Percentiles rank a stretch among this genome's conserved stretches.
Conservation (phyloP, 2,888 invertebrate species). For the Drosophila meridiana region DNA sequence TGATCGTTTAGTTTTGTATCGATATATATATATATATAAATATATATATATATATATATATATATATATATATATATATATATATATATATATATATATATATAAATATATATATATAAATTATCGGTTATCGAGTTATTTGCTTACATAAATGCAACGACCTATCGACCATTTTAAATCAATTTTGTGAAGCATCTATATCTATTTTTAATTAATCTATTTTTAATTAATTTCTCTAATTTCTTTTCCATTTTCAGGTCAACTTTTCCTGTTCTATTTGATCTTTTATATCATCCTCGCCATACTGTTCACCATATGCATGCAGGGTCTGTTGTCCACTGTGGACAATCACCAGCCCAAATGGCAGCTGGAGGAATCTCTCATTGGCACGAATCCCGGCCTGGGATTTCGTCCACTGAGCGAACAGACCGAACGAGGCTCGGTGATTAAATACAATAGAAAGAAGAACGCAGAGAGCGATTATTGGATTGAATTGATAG, state of each 20-base stretch:
- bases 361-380: conserved; percentile 90
- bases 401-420: conserved; percentile 89
- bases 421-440: conserved; percentile 86
- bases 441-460: conserved; percentile 87
- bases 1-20: no score
- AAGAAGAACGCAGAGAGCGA: conserved; percentile 86
- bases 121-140: background rate
- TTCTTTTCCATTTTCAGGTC: conserved; percentile 86
- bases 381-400: conserved; percentile 90
- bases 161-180: no score
- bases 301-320: conserved; percentile 93
- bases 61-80: no score
- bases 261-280: conserved; percentile 93
- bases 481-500: conserved; percentile 86
- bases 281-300: conserved; percentile 94
- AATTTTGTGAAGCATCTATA: no score
- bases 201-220: background rate
- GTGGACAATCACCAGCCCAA: conserved; percentile 90
- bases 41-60: no score
- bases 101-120: no score
- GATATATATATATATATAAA: no score
- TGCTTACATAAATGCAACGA: background rate
- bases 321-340: conserved; percentile 92
- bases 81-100: no score
- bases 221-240: background rate